phyloP scores from a whole-genome alignment of 2,888 invertebrate species.

The Agrochola lota region DNA sequence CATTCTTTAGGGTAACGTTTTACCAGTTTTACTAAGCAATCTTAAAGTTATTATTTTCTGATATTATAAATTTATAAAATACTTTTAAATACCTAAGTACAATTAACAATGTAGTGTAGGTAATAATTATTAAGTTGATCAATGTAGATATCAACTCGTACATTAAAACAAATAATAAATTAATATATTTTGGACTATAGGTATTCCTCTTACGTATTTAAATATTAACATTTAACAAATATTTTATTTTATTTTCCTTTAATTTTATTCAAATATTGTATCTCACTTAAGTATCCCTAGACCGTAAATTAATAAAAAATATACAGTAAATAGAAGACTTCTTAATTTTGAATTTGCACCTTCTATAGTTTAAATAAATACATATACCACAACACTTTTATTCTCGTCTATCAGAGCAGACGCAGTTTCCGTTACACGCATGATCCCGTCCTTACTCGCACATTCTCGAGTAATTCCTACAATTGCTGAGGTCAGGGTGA shows the following conservation, averaged over 20 bases:
- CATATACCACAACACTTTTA: neutral
- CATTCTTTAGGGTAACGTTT: neutral
- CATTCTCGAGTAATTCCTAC: slow-evolving; percentile 60
- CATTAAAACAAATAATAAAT: neutral
- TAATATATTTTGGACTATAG: neutral
- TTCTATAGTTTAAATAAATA: neutral
- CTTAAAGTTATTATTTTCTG: slow-evolving; percentile 1
- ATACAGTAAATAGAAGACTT: neutral
- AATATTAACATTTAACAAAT: neutral
- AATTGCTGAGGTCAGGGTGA: slow-evolving; percentile 65
- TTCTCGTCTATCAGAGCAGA: slow-evolving; percentile 22
- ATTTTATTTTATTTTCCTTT: neutral
- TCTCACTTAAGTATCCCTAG: neutral
- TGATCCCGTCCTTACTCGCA: slow-evolving; percentile 26
- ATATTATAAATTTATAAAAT: slow-evolving; percentile 10
- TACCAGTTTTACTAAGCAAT: neutral
- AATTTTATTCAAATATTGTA: slow-evolving; percentile 10
- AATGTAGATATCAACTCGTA: slow-evolving; percentile 13
- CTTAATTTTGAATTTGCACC: neutral
- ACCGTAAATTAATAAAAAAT: slow-evolving; percentile 3
- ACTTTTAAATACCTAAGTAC: neutral
- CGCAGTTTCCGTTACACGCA: slow-evolving; percentile 32
- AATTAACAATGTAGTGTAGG: slow-evolving; percentile 7
- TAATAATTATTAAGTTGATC: neutral
- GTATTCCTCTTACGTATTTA: neutral